These are phyloP conservation scores for Sogatella furcifera DNA, from an alignment of 1,140 invertebrate species.

Conservation along the genomic window DNA sequence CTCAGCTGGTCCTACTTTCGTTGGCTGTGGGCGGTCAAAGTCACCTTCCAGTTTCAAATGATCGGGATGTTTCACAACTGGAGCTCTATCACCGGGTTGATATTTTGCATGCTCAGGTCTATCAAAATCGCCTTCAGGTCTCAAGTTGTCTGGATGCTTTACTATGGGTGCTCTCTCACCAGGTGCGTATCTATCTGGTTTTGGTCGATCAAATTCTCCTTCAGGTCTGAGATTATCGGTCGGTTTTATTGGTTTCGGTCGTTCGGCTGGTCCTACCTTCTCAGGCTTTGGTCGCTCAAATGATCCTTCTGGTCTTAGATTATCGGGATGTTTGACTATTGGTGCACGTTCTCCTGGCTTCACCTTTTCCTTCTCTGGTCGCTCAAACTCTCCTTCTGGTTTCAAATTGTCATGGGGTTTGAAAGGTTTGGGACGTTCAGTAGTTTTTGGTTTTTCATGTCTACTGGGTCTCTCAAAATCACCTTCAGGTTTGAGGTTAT, in stretches of 20 bases:
- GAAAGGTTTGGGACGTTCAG: constrained; percentile 32
- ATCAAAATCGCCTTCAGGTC: constrained; percentile 35
- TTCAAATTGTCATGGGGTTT: constrained; percentile 39
- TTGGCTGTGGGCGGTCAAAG: constrained; percentile 28
- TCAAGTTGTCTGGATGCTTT: constrained; percentile 32
- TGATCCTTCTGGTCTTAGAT: constrained; percentile 50
- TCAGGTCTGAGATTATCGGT: constrained; percentile 35
- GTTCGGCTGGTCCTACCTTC: constrained; percentile 15
- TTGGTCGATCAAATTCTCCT: constrained; percentile 39
- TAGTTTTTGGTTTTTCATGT: constrained; percentile 24
- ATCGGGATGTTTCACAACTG: constrained; percentile 30
- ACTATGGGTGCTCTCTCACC: constrained; percentile 34
- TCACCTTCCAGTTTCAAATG: constrained; percentile 36
- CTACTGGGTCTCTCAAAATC: constrained; percentile 34
- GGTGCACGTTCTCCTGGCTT: constrained; percentile 28
- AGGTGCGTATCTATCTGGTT: constrained; percentile 31
- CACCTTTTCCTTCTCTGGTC: constrained; percentile 38
- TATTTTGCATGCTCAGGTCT: constrained; percentile 22
- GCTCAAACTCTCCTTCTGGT: constrained; percentile 36
- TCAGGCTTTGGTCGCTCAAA: constrained; percentile 31
- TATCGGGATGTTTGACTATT: constrained; percentile 35
- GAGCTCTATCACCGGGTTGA: constrained; percentile 30
- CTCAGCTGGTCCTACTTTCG: constrained; percentile 29
- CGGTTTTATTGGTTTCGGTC: constrained; percentile 31
- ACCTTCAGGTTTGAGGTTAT: constrained; percentile 38